These are phyloP conservation scores for Tetragnatha montana DNA, from an alignment of 2,888 invertebrate genomes.

Conservation along the genomic window DNA sequence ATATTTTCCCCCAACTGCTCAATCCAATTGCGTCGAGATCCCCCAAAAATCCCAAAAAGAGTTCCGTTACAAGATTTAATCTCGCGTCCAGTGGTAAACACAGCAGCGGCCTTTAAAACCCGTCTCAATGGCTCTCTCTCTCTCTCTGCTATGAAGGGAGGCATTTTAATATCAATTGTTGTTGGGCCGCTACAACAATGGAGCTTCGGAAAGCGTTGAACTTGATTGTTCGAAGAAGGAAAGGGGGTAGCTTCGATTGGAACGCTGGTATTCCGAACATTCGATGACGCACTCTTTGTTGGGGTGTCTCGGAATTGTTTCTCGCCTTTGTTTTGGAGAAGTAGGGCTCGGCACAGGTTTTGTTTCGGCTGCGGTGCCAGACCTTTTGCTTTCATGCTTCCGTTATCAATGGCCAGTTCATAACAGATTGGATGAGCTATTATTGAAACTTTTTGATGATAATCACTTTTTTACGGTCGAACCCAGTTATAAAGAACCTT, in stretches of 20 bases:
- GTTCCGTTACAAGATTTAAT: too few relatives aligned
- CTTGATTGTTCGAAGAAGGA: background rate
- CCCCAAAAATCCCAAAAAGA: too few relatives aligned
- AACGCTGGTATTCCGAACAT: background rate
- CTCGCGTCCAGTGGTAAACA: background rate
- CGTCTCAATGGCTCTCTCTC: background rate
- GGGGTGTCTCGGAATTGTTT: background rate
- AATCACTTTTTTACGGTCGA: too few relatives aligned
- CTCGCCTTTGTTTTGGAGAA: background rate
- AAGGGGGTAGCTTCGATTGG: background rate
- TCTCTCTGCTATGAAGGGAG: background rate
- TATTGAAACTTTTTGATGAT: too few relatives aligned
- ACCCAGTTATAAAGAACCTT: too few relatives aligned
- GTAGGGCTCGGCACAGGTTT: background rate
- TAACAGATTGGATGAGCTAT: too few relatives aligned
- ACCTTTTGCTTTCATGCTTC: too few relatives aligned
- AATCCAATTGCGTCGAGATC: too few relatives aligned
- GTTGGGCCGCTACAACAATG: background rate
- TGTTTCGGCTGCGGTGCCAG: too few relatives aligned
- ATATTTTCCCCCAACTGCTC: too few relatives aligned
- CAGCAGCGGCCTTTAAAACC: background rate
- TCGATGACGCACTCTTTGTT: background rate
- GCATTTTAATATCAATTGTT: background rate
- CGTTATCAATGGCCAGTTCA: too few relatives aligned
- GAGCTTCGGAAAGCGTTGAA: background rate